These are phyloP conservation scores for Onthophagus sagittarius DNA, from an alignment of 2,888 invertebrate species.

Conservation along the genomic window DNA sequence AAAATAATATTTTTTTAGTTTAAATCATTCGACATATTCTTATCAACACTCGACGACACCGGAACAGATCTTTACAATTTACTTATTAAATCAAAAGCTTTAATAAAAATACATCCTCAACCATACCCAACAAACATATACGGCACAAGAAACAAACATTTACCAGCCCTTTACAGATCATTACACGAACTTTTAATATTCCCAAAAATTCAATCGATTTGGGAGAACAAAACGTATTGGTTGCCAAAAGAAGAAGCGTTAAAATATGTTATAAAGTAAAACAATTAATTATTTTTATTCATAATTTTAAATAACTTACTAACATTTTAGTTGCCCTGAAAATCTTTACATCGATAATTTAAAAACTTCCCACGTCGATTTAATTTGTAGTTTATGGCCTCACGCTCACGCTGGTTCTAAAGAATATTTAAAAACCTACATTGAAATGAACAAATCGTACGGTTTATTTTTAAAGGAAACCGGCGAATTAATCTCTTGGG, in stretches of 20 bases:
- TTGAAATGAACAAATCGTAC: conserved; percentile 17
- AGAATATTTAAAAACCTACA: conserved; percentile 15
- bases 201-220: neutral
- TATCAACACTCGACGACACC: conserved; percentile 36
- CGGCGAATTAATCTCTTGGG: conserved; percentile 20
- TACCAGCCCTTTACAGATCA: conserved; percentile 10
- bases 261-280: conserved; percentile 8
- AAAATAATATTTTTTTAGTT: conserved; percentile 17
- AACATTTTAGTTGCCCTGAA: conserved; percentile 16
- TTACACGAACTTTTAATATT: conserved; percentile 15
- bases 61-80: conserved; percentile 29
- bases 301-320: neutral
- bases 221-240: conserved; percentile 12
- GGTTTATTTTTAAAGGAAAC: conserved; percentile 20
- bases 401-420: conserved; percentile 30
- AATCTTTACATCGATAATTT: conserved; percentile 21
- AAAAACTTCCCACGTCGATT: conserved; percentile 16
- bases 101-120: conserved; percentile 3
- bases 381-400: conserved; percentile 30
- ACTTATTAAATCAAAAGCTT: conserved; percentile 29
- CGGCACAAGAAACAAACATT: conserved; percentile 12
- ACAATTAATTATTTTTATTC: neutral
- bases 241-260: conserved; percentile 15
- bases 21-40: conserved; percentile 31
- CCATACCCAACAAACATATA: conserved; percentile 1